phyloP scores from a whole-genome alignment of 2,113 vertebrate genomes.

The Cavia aperea region DNA sequence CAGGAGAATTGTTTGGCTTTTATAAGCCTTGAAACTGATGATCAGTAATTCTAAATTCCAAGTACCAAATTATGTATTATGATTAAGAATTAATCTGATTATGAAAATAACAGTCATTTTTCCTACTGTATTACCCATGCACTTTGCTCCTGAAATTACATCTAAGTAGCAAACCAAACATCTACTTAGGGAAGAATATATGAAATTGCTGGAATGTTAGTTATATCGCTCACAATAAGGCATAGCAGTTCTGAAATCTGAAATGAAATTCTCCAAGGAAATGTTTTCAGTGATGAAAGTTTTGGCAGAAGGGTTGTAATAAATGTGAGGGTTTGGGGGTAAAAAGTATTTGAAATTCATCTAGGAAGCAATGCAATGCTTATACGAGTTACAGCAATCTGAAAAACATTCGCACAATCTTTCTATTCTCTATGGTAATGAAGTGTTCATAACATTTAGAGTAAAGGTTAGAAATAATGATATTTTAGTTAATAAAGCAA shows the following conservation, averaged over 20 bases:
- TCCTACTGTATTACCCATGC: neutral
- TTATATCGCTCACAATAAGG: neutral
- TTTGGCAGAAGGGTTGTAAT: constrained; percentile 5
- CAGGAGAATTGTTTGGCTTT: neutral
- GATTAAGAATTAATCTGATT: constrained; percentile 50
- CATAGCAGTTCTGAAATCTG: neutral
- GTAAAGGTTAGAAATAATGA: constrained; percentile 16
- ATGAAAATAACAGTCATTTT: constrained; percentile 39
- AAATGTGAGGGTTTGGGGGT: neutral
- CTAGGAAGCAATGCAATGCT: constrained; percentile 19
- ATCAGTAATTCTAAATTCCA: constrained; percentile 21
- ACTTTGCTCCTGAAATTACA: constrained; percentile 33
- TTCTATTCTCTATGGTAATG: constrained; percentile 21
- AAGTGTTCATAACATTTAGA: constrained; percentile 14
- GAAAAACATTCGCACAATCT: constrained; percentile 18
- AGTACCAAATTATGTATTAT: constrained; percentile 9
- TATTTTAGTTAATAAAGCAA: constrained; percentile 5
- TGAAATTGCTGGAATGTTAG: neutral
- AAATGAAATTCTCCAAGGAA: constrained; percentile 27
- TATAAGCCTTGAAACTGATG: neutral
- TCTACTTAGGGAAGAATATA: neutral
- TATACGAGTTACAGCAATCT: neutral
- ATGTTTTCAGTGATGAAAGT: constrained; percentile 33
- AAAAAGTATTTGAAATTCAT: constrained; percentile 15
- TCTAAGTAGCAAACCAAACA: constrained; percentile 16